phyloP scores from a whole-genome alignment of 2,113 vertebrate species.

The Cichladusa arquata region DNA sequence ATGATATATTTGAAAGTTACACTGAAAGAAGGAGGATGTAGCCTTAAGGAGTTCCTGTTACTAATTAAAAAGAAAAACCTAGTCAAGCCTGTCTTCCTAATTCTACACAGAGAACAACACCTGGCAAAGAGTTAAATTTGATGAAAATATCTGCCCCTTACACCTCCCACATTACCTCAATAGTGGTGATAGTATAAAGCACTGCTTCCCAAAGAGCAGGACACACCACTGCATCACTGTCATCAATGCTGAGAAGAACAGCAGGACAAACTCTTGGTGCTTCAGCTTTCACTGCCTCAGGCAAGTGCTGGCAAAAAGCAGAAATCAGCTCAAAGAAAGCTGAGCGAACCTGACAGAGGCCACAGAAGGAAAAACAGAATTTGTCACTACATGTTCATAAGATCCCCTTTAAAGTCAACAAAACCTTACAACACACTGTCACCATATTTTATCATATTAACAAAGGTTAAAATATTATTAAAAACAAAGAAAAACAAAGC shows the following conservation, averaged over 20 bases:
- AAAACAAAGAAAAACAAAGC: not conserved
- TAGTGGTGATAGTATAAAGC: conserved; percentile 80
- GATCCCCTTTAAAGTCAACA: not conserved
- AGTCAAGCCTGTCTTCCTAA: not conserved
- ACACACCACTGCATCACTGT: conserved; percentile 90
- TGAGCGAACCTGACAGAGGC: conserved; percentile 81
- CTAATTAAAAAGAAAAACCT: not conserved
- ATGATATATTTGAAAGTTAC: not conserved
- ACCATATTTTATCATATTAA: not conserved
- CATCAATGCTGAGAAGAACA: conserved; percentile 90
- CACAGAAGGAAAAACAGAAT: not conserved
- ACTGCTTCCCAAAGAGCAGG: conserved; percentile 92
- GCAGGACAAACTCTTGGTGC: conserved; percentile 82
- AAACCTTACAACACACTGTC: fast-evolving
- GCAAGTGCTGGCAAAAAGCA: conserved; percentile 83
- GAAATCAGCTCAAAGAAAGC: conserved; percentile 91
- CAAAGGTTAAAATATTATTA: not conserved
- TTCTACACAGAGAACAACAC: not conserved
- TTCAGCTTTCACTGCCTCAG: conserved; percentile 81
- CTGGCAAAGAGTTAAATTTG: not conserved
- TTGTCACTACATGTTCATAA: not conserved
- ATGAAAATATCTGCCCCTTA: not conserved
- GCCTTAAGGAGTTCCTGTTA: not conserved
- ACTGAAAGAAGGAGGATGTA: not conserved
- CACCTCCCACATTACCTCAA: conserved; percentile 75